Percentiles rank a stretch among this genome's conserved stretches.
Evolutionary conservation across 1,140 invertebrate genomes (phyloP).

Genomic region (Philopotamus ludificatus): DNA sequence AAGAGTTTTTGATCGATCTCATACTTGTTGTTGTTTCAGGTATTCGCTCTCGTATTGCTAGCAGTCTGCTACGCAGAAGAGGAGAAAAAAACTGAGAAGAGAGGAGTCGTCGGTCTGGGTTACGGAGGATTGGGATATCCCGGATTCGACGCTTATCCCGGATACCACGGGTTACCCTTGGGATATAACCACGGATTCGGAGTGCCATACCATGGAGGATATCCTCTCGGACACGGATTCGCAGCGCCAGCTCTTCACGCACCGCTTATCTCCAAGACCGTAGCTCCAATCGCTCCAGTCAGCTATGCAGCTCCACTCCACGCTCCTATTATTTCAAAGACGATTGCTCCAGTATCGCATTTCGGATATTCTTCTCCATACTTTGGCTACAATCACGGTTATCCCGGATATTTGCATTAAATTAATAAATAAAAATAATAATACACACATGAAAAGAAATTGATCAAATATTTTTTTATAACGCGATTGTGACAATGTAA

Average conservation of each 20-base stretch:
- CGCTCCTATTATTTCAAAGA: conserved; percentile 35
- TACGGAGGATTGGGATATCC: conserved; percentile 27
- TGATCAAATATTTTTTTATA: neutral
- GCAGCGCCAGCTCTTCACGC: conserved; percentile 31
- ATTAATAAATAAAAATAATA: too few species aligned
- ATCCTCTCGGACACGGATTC: conserved; percentile 23
- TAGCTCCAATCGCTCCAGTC: conserved; percentile 21
- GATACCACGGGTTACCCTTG: conserved; percentile 12
- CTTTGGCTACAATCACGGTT: conserved; percentile 25
- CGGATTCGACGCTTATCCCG: conserved; percentile 15
- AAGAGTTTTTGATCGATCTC: neutral
- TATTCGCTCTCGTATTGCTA: conserved; percentile 28
- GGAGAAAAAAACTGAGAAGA: conserved; percentile 38
- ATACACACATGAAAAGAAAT: too few species aligned
- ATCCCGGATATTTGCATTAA: conserved; percentile 20
- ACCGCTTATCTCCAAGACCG: conserved; percentile 29
- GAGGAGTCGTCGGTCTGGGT: conserved; percentile 31
- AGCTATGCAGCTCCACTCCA: conserved; percentile 30
- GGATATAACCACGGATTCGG: conserved; percentile 22
- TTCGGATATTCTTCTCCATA: conserved; percentile 29
- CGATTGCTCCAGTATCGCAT: conserved; percentile 33
- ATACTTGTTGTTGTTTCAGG: conserved; percentile 21
- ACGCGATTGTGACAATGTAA: too few species aligned
- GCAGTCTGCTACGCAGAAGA: conserved; percentile 30
- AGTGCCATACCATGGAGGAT: conserved; percentile 6